Conservation (phyloP, 1,140 invertebrate species). For the Drosophila persimilis region DNA sequence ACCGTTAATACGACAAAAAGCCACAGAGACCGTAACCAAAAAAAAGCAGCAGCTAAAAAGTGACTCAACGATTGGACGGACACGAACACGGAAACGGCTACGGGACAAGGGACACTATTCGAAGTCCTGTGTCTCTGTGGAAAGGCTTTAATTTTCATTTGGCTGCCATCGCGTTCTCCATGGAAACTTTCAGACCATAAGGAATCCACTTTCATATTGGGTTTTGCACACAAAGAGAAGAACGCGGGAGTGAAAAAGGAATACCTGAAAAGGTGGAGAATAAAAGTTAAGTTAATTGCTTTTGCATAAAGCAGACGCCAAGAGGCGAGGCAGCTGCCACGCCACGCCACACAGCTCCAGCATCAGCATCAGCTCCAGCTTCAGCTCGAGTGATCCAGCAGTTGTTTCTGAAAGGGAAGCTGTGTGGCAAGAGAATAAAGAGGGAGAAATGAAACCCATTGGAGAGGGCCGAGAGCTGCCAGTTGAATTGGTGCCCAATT, state of each 20-base stretch:
- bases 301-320: slow-evolving; percentile 59
- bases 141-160: slow-evolving; percentile 8
- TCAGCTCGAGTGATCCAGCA: too few species aligned
- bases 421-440: not conserved
- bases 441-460: slow-evolving; percentile 28
- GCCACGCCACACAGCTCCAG: too few species aligned
- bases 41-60: slow-evolving; percentile 19
- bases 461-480: slow-evolving; percentile 32
- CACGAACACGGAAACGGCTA: too few species aligned
- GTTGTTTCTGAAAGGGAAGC: slow-evolving; percentile 12
- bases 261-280: slow-evolving; percentile 38
- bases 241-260: slow-evolving; percentile 3
- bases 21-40: slow-evolving; percentile 36
- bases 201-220: slow-evolving; percentile 45
- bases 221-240: slow-evolving; percentile 25
- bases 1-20: slow-evolving; percentile 60
- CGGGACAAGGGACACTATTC: slow-evolving; percentile 18
- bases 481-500: slow-evolving; percentile 70
- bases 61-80: slow-evolving; percentile 13
- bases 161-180: slow-evolving; percentile 18
- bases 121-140: not conserved
- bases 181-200: slow-evolving; percentile 46
- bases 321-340: slow-evolving; percentile 22
- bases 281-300: slow-evolving; percentile 73
- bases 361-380: too few species aligned